Evolutionary conservation across 1,140 invertebrate genomes (phyloP), one percentile per base, ranked within the genome.

Genomic region (Ostrea denselamellosa): DNA sequence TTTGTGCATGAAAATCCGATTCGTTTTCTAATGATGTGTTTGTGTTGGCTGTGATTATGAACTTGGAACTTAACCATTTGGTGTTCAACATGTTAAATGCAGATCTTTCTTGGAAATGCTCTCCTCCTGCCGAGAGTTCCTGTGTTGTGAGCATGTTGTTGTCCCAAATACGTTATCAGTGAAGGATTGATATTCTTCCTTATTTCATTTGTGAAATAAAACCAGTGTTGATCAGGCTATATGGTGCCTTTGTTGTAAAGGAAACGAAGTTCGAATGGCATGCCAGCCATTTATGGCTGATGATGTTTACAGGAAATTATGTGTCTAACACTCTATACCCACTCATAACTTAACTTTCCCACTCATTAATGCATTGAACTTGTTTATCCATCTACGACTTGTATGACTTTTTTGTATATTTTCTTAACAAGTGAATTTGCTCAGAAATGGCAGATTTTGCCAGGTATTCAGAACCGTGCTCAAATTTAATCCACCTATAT

Each of bases 241-340:
- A 77, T 77, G 28, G 25, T 0, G 28, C 22, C 14, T 77, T 34
- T 34, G 14, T 34, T 14, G 28, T 28, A 34, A 34, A 77, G 68
- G 68, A 77, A 77, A 25, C 28, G 22, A 34, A 44, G 8, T 77
- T 77, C 25, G 28, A 77, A 25, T 77, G 68, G 68, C 25, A 62
- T 77, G 25, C 25, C 22, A 34, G 28, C 68, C 68, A 28, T 25
- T n/a, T 77, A 14, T 25, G 12, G 14, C 25, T 14, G 12, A 28
- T 44, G 68, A 28, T 25, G 8, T 77, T 77, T 34, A 14, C 68
- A 77, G 68, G 68, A 77, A 77, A 34, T 77, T 34, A 77, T 77
- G 8, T 25, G 28, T n/a, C 17, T 58, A 12, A 58, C 4, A 17
- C 19, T 58, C 14, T 62, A 19, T 17, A 7, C 19, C 19, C n/a